A percentile compares a stretch with the other conserved stretches of the same genome.
phyloP scores from a whole-genome alignment of 1,140 invertebrate genomes.

The Globodera rostochiensis region DNA sequence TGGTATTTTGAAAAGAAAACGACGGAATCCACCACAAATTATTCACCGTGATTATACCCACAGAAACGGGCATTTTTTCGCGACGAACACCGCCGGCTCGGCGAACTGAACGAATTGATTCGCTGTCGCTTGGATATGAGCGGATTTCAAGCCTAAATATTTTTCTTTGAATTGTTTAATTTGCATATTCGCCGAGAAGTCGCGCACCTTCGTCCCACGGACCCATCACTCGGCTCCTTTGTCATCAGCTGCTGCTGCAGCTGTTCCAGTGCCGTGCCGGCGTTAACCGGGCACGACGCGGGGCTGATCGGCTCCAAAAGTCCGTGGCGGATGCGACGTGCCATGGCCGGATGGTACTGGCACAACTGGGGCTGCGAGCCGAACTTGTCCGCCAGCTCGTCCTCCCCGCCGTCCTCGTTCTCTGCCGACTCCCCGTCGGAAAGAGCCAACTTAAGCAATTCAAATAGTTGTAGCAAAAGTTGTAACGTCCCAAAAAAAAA shows the following conservation, averaged over 20 bases:
- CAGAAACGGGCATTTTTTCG: constrained; percentile 65
- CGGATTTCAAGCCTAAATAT: constrained; percentile 45
- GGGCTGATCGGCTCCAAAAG: neutral
- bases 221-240: constrained; percentile 1
- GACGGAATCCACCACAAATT: too few relatives aligned
- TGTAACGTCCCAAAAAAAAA: neutral
- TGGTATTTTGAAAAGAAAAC: neutral
- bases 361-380: neutral
- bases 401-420: neutral
- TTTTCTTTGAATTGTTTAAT: neutral
- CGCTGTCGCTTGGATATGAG: constrained; percentile 62
- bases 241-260: neutral
- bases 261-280: neutral
- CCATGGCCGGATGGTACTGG: neutral
- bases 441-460: neutral
- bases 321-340: neutral
- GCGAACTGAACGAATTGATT: constrained; percentile 62
- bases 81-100: constrained; percentile 51
- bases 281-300: neutral
- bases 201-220: constrained; percentile 21
- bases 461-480: neutral
- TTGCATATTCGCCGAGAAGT: neutral
- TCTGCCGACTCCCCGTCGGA: neutral
- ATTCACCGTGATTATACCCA: constrained; percentile 50
- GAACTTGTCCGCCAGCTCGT: constrained; percentile 11